These are phyloP conservation scores for Blastobasis adustella DNA, from an alignment of 2,888 invertebrate species.

Conservation along the genomic window DNA sequence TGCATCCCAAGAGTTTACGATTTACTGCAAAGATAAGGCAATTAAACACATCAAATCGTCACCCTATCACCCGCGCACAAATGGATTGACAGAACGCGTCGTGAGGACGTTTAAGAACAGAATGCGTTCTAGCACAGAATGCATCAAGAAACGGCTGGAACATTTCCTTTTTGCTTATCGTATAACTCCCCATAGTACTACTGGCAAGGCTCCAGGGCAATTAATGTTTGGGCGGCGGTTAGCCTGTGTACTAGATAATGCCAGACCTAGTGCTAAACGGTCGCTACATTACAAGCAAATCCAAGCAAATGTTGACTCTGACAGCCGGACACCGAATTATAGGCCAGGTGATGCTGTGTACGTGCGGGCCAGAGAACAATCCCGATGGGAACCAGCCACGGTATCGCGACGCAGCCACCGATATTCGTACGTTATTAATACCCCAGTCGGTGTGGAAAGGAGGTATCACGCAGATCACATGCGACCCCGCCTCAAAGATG, in stretches of 20 bases:
- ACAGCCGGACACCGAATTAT: neutral
- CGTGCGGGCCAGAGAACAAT: neutral
- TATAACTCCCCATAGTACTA: constrained; percentile 1
- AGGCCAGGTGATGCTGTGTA: neutral
- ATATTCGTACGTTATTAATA: neutral
- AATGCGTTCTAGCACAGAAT: neutral
- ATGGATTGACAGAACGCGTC: neutral
- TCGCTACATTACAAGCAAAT: neutral
- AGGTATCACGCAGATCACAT: neutral
- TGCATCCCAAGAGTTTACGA: neutral
- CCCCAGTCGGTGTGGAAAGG: neutral
- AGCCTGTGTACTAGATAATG: neutral
- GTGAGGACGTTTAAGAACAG: constrained; percentile 3
- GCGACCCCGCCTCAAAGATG: neutral
- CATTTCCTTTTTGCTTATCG: constrained; percentile 3
- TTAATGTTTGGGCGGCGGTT: constrained; percentile 2
- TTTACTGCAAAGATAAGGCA: neutral
- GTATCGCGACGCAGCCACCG: neutral
- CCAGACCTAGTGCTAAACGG: neutral
- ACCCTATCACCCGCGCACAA: neutral
- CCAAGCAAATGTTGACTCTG: neutral
- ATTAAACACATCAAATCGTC: constrained; percentile 1
- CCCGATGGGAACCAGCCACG: neutral
- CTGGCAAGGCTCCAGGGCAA: neutral
- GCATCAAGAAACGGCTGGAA: neutral